Base-by-base conservation (phyloP, 1,140 invertebrate genomes). In the Batillaria attramentaria region DNA sequence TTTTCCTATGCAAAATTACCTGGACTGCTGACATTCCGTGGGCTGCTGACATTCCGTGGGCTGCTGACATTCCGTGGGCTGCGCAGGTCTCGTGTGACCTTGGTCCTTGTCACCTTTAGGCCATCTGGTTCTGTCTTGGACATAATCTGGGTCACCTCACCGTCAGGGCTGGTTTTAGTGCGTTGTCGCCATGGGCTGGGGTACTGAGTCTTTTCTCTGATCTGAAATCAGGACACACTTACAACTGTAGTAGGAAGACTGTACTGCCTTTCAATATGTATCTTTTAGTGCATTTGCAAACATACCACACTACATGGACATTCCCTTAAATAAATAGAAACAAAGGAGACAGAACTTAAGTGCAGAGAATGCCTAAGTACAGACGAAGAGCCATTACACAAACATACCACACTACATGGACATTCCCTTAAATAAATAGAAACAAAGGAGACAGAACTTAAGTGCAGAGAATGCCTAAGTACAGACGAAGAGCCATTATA, bases 31-130 rank as follows among this genome's bases (percentile, higher is more conserved):
- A 86, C 20, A 62, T 84, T 82, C 72, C 86, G 77, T 95, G 41
- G 95, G 94, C 85, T 94, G 92, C 72, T 93, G 94, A 80, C 93
- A 93, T 89, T 93, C 90, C 87, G 84, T 77, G 87, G 86, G 70
- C 84, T 87, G 24, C 76, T 50, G 46, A 84, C 13, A 57, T 83
- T 80, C 66, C 85, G 77, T 95, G 41, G 95, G 94, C 85, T 94
- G 92, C 72, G 93, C 94, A 80, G 93, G 93, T 89, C 93, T 90
- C 77, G 93, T 24, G 81, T 84, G 72, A 84, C 80, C 68, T 89
- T 90, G 83, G 54, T 94, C 93, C 96, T 81, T 31, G 70, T 68
- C 33, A 81, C 50, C 79, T 69, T 83, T 24, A 77, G 75, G n/a
- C 85, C 83, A 78, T 83, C 82, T 31, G 77, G 68, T 50, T 84